Base-by-base conservation (phyloP, 1,140 invertebrate species). In the Trachymyrmex septentrionalis region DNA sequence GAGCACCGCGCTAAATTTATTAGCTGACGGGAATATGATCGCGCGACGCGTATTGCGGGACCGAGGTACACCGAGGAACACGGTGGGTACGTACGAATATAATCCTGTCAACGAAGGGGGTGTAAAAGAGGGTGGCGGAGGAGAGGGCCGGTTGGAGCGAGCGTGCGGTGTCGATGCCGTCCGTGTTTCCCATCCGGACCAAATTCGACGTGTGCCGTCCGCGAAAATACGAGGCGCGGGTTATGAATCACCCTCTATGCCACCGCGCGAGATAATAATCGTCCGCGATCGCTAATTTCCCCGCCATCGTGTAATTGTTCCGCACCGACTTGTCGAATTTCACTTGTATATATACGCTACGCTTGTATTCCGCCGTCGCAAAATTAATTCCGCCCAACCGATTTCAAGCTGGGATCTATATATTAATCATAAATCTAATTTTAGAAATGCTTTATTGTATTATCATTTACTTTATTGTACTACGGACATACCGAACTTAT, bases 101-200 rank as follows among this genome's bases (percentile, higher is more conserved):
- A 91, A 91, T 94, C 94, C 94, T 94, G 95, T 94, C 94, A 93
- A 90, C 89, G 81, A 88, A 90, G 86, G 81, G 76, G 76, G n/a
- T n/a, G n/a, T 57, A n/a, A 30, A 59, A 59, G 61, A 59, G 61
- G 61, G 21, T 12, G 53, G 53, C 48, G 27, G 57, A 57, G 66
- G 21, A 55, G 80, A 76, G 63, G 55, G 30, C 14, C 55, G 69
- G 77, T 59, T 48, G 48, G 48, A 44, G 44, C 21, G 64, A 67
- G 53, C 50, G 86, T 50, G 88, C 78, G 67, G 24, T 86, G 86
- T 89, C 90, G 90, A 91, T 87, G 90, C 92, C 38, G 66, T 93
- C 90, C 93, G 92, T 95, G 94, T 95, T 94, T 92, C 89, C 92
- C 90, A 94, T 94, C 93, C 94, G 92, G 90, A 92, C 91, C 93